These are phyloP conservation scores for Chondrosia reniformis DNA, from an alignment of 37 sponge, comb jelly and placozoan species.

Conservation along the genomic window DNA sequence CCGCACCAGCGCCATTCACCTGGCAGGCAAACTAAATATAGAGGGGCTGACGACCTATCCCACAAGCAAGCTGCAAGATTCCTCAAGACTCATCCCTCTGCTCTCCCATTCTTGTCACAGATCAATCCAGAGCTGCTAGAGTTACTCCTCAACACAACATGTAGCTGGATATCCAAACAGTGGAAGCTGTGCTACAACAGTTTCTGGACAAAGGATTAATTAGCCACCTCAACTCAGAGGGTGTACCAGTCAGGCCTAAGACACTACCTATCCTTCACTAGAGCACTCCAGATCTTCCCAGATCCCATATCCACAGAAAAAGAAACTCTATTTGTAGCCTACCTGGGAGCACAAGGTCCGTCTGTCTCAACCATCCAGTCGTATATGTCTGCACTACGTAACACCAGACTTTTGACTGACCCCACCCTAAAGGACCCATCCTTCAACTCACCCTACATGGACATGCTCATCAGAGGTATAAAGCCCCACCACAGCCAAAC, in stretches of 20 bases:
- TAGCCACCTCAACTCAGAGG: slow-evolving; percentile 9
- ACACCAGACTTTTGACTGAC: neutral
- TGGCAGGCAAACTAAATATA: slow-evolving; percentile 16
- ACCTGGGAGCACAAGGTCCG: neutral
- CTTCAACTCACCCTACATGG: slow-evolving; percentile 5
- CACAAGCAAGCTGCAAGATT: neutral
- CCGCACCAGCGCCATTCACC: neutral
- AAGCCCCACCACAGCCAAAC: neutral
- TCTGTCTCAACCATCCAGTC: neutral
- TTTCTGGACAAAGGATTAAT: slow-evolving; percentile 16
- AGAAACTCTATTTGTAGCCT: neutral
- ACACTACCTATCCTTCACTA: neutral
- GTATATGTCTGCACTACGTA: neutral
- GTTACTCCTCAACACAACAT: no score
- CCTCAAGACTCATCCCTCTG: neutral
- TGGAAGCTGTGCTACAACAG: slow-evolving; percentile 7
- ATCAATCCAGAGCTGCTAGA: neutral
- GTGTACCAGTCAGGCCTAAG: neutral
- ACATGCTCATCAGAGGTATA: slow-evolving; percentile 6
- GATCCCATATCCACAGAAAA: neutral
- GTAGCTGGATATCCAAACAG: slow-evolving; percentile 22
- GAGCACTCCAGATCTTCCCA: neutral
- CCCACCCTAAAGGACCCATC: slow-evolving; percentile 1
- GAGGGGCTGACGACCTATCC: slow-evolving; percentile 21
- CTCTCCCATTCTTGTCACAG: neutral